These are phyloP conservation scores for Nannobrachium achirus DNA, from an alignment of 2,113 vertebrate genomes.

Conservation along the genomic window DNA sequence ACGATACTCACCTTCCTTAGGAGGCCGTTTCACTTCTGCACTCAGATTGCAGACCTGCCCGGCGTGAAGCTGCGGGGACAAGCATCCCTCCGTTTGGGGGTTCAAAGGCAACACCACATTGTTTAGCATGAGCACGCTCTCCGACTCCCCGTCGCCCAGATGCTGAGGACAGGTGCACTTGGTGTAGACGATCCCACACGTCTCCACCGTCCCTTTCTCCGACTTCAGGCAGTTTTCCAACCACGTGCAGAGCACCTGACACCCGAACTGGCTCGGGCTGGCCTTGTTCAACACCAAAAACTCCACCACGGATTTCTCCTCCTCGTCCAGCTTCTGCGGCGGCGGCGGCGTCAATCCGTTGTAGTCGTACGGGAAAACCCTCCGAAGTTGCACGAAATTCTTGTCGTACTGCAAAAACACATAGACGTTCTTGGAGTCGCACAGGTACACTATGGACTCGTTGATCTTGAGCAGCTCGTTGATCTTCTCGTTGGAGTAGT, in stretches of 20 bases:
- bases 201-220: conserved; percentile 93
- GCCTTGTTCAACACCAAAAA: conserved; percentile 99
- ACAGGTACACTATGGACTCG: conserved; percentile 98
- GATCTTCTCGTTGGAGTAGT: conserved; percentile 99
- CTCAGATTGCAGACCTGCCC: conserved; percentile 97
- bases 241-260: conserved; percentile 98
- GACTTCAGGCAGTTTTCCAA: conserved; percentile 97
- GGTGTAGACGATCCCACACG: conserved; percentile 97
- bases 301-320: conserved; percentile 96
- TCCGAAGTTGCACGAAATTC: conserved; percentile 98
- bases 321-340: conserved; percentile 91
- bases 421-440: conserved; percentile 94
- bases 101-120: conserved; percentile 98
- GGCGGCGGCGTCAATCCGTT: conserved; percentile 90
- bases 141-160: conserved; percentile 94
- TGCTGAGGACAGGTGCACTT: conserved; percentile 99
- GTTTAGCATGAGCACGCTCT: conserved; percentile 90
- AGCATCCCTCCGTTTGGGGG: conserved; percentile 96
- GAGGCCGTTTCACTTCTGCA: conserved; percentile 93
- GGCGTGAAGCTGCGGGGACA: conserved; percentile 95
- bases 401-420: conserved; percentile 99
- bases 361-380: conserved; percentile 90
- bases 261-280: conserved; percentile 98
- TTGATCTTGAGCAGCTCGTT: conserved; percentile 97
- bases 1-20: conserved; percentile 96